Evolutionary conservation across 2,797 vertebrate genomes (phyloP), one percentile per base, ranked within the genome.

Genomic region (Harpagifer antarcticus): DNA sequence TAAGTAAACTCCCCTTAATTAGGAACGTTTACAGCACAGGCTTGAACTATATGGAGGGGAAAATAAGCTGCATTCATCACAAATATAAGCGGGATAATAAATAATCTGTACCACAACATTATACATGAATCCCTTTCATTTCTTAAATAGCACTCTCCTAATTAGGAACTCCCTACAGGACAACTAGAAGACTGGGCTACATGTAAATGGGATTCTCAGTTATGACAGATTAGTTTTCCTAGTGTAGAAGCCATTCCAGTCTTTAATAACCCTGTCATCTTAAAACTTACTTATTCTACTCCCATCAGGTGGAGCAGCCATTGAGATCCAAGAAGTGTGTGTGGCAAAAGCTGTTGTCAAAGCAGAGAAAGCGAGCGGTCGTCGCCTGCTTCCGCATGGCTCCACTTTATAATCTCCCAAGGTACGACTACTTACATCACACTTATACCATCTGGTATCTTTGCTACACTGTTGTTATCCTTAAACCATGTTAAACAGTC

Each of bases 351-450:
- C 88, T 99, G 50, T 89, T 99, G 42, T 99, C 98, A 86, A 99
- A 99, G 78, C 98, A 99, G 93, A 96, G 98, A 56, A 99, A 99
- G 89, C 93, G 98, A 86, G 98, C 98, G 0, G 98, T 99, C n/a
- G 98, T 99, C 53, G 98, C 98, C 8, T 99, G 98, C 89, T 99
- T 99, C 90, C 96, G 98, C 65, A 99, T 99, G 98, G 98, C 98
- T 57, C 98, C 98, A 0, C 93, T 99, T 59, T 99, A 99, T 89
- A 99, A 99, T 83, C 94, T 99, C 53, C 98, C 98, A 67, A 97
- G 98, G 98, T 98, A 96, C 76, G 42, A 49, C 33, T 60, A 19
- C 42, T 4, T 13, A 27, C 47, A 37, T 68, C 15, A 45, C 53
- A 71, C 33, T 16, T 2, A 5, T 49, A 64, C 42, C 23, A 7